Evolutionary conservation across 2,797 vertebrate genomes (phyloP).

Genomic region (Knipowitschia caucasica): DNA sequence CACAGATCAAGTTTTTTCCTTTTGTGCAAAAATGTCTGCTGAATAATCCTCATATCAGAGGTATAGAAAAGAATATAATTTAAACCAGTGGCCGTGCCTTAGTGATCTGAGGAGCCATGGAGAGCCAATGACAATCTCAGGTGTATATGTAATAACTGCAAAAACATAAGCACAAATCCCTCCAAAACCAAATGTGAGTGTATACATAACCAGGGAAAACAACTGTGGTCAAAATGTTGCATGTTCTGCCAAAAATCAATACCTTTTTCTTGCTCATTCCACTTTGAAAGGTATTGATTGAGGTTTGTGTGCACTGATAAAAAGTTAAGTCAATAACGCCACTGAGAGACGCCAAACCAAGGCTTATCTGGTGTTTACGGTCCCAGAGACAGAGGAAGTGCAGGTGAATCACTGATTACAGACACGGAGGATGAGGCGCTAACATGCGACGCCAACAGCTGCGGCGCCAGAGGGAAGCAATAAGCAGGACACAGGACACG

Average conservation of each 20-base stretch:
- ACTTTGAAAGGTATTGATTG: slow-evolving; percentile 28
- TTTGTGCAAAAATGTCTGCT: no score
- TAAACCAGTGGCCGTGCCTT: no score
- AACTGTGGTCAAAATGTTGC: no score
- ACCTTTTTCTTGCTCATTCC: slow-evolving; percentile 18
- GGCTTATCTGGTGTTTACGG: slow-evolving; percentile 47
- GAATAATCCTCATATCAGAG: no score
- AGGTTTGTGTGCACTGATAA: background rate
- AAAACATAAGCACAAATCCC: no score
- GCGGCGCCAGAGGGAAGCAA: slow-evolving; percentile 40
- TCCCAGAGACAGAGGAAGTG: slow-evolving; percentile 64
- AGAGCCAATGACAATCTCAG: no score
- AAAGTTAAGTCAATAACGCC: slow-evolving; percentile 12
- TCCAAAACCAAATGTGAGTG: no score
- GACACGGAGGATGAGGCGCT: slow-evolving; percentile 58
- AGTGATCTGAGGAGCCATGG: no score
- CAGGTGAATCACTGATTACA: slow-evolving; percentile 74
- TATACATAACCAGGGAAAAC: no score
- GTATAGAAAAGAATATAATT: no score
- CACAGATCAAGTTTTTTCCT: no score
- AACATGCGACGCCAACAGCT: slow-evolving; percentile 68
- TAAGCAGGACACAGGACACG: slow-evolving; percentile 31
- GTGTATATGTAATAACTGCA: no score
- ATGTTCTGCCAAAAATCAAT: slow-evolving; percentile 26
- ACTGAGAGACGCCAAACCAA: slow-evolving; percentile 34